A percentile compares a stretch with the other conserved stretches of the same genome.
Evolutionary conservation across 2,113 vertebrate species (phyloP).

Genomic region (Ceyx margarethae): DNA sequence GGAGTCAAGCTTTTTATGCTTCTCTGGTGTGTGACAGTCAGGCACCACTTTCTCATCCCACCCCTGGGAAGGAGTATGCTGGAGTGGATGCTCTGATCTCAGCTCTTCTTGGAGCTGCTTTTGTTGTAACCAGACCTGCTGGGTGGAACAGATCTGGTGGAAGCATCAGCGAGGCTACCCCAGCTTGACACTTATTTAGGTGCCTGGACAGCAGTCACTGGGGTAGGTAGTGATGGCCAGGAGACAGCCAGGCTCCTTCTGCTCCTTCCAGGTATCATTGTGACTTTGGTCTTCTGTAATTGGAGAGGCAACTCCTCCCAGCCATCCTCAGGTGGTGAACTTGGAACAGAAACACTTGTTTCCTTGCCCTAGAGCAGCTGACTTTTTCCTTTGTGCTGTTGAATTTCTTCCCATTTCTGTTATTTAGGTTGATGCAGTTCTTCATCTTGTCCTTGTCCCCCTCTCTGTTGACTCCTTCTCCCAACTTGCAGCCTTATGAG

Average conservation of each 20-base stretch:
- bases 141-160: background rate
- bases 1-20: background rate
- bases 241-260: background rate
- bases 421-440: background rate
- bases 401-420: background rate
- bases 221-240: fast-evolving
- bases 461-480: background rate
- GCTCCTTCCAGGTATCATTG: background rate
- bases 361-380: background rate
- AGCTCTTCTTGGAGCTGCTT: background rate
- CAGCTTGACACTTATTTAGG: background rate
- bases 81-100: background rate
- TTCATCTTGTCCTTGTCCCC: background rate
- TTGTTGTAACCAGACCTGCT: background rate
- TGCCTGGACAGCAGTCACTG: fast-evolving
- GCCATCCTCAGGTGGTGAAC: background rate
- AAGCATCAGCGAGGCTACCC: background rate
- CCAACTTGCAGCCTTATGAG: background rate
- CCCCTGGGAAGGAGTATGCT: background rate
- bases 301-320: fast-evolving
- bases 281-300: fast-evolving
- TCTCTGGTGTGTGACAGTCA: background rate
- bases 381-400: background rate
- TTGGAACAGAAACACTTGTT: background rate
- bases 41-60: background rate